Evolutionary conservation across 2,797 vertebrate genomes (phyloP), one percentile per base, ranked within the genome.

Genomic region (Cygnus olor): DNA sequence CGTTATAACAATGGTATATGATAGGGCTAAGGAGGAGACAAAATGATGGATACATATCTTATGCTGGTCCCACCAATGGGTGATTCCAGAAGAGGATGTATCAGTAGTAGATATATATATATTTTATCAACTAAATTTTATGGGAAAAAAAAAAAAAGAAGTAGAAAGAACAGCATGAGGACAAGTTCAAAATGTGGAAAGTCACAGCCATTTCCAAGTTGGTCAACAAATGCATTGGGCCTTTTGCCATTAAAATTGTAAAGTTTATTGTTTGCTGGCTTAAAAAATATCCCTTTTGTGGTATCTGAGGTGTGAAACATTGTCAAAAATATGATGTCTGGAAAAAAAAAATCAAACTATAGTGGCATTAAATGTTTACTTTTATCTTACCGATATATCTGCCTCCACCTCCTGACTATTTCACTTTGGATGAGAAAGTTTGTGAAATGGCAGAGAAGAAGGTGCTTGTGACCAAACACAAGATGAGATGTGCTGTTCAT

Each of bases 341-440:
- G 76, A 96, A 97, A 97, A 97, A 95, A 97, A 95, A 97, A 88
- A 95, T 97, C 96, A 88, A 97, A 96, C 71, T 97, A 96, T 97
- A 97, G 97, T 98, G 97, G 96, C 97, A 98, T 98, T 98, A 98
- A 98, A 98, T 97, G 98, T 98, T 98, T 98, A 97, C 97, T 97
- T 97, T 97, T 97, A 97, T 97, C 97, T 97, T 97, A 96, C 68
- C 65, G 92, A 78, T 96, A 97, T 58, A 97, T 81, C 21, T 84
- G 95, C 86, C 86, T 97, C 68, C 77, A 79, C 80, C 8, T 86
- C 44, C 84, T 95, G 89, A 95, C 88, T 96, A 5, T 91, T 77
- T 91, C 40, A 32, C 60, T 89, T 89, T 68, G 47, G n/a, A 34
- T 85, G 61, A 83, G 42, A 85, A 38, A 27, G 22, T 72, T 88